These are phyloP conservation scores for Cirrhinus molitorella DNA, from an alignment of 2,797 vertebrate genomes.

Conservation along the genomic window DNA sequence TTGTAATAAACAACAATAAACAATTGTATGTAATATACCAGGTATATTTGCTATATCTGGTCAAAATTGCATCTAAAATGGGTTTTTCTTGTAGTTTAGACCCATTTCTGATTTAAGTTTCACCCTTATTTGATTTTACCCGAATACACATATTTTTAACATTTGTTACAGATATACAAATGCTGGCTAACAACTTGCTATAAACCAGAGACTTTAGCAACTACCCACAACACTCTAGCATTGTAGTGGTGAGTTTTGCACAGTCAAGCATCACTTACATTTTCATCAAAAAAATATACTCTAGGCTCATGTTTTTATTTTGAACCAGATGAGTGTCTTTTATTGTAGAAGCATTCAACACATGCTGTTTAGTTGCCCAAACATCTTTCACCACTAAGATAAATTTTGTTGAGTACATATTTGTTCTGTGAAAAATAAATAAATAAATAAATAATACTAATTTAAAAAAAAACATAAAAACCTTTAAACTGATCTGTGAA, in stretches of 20 bases:
- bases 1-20: not conserved
- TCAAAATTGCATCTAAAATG: not conserved
- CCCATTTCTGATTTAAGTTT: not conserved
- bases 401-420: conserved; percentile 17
- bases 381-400: not conserved
- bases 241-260: not conserved
- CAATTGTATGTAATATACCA: not conserved
- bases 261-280: not conserved
- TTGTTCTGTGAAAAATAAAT: conserved; percentile 3
- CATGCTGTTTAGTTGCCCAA: not conserved
- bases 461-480: not conserved
- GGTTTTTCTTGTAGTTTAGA: not conserved
- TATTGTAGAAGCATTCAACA: not conserved
- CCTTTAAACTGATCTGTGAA: not conserved
- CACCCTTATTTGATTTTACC: not conserved
- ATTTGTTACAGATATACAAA: not conserved
- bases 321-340: not conserved
- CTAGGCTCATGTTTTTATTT: not conserved
- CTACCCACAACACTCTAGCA: not conserved
- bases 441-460: too few relatives aligned
- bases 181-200: not conserved
- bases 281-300: not conserved
- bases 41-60: not conserved
- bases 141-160: too few relatives aligned
- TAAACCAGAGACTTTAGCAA: not conserved